Conservation (phyloP, 2,888 invertebrate species). For the Icerya purchasi region DNA sequence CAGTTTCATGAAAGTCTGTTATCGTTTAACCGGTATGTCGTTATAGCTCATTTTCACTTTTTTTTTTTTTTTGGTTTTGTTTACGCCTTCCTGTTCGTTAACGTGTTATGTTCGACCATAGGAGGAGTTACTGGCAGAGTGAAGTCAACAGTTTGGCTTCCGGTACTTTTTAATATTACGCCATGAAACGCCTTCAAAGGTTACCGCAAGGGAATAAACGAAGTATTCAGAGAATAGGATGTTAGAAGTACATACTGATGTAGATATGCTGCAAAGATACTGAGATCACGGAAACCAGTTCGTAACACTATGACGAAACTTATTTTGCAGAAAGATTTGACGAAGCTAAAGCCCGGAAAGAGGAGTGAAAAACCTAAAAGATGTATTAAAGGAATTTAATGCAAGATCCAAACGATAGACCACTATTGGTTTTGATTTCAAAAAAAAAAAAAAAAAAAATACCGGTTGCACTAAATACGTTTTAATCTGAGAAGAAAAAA, state of each 20-base stretch:
- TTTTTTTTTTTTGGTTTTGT: too few species aligned
- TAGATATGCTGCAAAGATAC: background rate
- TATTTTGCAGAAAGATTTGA: background rate
- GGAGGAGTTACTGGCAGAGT: background rate
- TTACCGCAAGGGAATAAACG: background rate
- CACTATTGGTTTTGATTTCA: background rate
- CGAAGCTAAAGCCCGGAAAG: background rate
- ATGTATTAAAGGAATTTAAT: background rate
- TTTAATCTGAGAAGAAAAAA: background rate
- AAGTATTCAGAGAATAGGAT: background rate
- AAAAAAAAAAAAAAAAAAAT: background rate
- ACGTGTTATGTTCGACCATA: too few species aligned
- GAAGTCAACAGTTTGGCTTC: background rate
- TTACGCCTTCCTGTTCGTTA: too few species aligned
- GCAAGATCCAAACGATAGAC: background rate
- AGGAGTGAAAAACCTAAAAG: background rate
- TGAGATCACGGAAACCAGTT: too few species aligned
- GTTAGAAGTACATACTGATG: background rate
- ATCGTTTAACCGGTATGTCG: too few species aligned
- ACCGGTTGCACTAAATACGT: background rate
- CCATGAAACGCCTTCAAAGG: background rate
- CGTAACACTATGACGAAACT: too few species aligned
- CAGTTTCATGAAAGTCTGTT: too few species aligned
- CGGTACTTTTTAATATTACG: background rate
- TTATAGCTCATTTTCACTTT: too few species aligned